Base-by-base conservation (phyloP, 2,113 vertebrate species). In the Brachypodius melanocephalos region DNA sequence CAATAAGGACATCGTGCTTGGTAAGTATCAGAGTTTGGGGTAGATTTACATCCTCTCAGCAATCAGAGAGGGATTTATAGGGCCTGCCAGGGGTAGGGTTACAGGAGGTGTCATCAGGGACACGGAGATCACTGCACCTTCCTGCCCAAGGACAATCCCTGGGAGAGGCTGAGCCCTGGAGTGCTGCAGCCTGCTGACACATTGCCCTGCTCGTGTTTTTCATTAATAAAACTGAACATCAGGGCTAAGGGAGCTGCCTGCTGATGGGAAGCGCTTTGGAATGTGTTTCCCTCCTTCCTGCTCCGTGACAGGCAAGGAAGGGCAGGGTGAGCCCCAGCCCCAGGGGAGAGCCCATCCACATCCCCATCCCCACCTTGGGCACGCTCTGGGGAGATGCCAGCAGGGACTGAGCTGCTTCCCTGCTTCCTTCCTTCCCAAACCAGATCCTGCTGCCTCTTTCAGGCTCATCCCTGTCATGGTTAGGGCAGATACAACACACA, bases 11-110 rank as follows among this genome's bases (percentile, higher is more conserved):
- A 45, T 73, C 46, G 58, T 48, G 34, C 81, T 95, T 57, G 82
- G 85, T 93, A 73, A 92, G 83, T 65, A 40, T 65, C 3, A 6
- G 0, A 16, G 74, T 77, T 93, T 73, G 4, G 5, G 67, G 59
- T 65, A 59, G 51, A 94, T 95, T 97, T 96, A 93, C 68, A 25
- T 55, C 84, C 58, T 82, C 88, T 66, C 78, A 94, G 85, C 82
- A 61, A 79, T 61, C 62, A 5, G 10, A 81, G 91, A 75, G 45
- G 93, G 93, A 95, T 96, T 97, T 97, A 94, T 14, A 10, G 43
- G 14, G 32, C 9, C 62, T 8, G 6, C 15, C 73, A 93, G 80
- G 85, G 74, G 88, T 14, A 68, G 83, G 61, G 78, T 85, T 94
- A 62, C 58, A 80, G 90, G 66, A 86, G 66, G 45, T 59, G 78